Evolutionary conservation across 2,888 invertebrate genomes (phyloP), one percentile per base, ranked within the genome.

Genomic region (Nephrotoma guestfalica): DNA sequence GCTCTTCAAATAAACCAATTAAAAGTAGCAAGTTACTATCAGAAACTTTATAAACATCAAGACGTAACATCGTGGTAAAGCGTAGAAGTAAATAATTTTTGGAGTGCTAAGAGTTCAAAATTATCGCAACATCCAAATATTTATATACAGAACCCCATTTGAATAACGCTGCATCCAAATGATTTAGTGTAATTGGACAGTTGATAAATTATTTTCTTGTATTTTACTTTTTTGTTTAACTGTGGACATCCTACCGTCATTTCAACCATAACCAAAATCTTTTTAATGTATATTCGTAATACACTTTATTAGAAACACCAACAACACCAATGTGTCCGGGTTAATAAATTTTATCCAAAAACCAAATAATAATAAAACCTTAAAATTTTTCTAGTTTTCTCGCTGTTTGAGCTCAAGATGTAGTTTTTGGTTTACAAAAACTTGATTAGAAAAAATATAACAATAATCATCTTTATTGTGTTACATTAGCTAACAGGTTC

Each of bases 401-500:
- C 71, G 71, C 71, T 30, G 71, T 71, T 71, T 71, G 71, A 71
- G 71, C 71, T 71, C 71, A 71, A 71, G 30, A 18, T 30, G 6
- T 5, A 18, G 7, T 18, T 71, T 71, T 0, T 2, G 30, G 1
- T 30, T 71, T 71, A 30, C 30, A 13, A 71, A 30, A 71, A 71
- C 71, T 71, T 71, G 71, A 71, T 71, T 71, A 71, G 11, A 30
- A 71, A 9, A 71, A 71, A 71, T 30, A 71, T 71, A 71, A 71
- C 71, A 71, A 71, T 30, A 71, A 71, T 9, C 30, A n/a, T 71
- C 71, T 71, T 71, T 30, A 71, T 18, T 71, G 71, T 30, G 71
- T 71, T 71, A 71, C 7, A 71, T 71, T 71, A 71, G 71, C 18
- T 71, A 71, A 71, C 71, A 71, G 71, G 71, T 71, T 71, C 71